phyloP scores from a whole-genome alignment of 2,113 vertebrate genomes.

The Bufo bufo region DNA sequence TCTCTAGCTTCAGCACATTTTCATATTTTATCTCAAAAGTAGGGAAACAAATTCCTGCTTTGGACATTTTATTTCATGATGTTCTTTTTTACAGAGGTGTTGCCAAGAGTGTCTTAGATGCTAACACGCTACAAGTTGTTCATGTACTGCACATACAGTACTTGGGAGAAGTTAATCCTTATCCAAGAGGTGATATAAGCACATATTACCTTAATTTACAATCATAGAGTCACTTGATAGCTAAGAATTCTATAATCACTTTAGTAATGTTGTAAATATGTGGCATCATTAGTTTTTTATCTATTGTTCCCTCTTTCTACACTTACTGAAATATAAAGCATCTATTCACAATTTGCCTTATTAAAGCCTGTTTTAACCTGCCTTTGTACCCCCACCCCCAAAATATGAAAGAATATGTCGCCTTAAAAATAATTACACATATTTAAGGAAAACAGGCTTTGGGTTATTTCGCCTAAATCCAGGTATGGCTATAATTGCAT shows the following conservation, averaged over 20 bases:
- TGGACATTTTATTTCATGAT: slow-evolving; percentile 4
- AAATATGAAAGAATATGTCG: not conserved
- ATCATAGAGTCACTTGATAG: not conserved
- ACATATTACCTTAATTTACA: not conserved
- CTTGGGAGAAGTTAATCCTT: not conserved
- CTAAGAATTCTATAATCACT: not conserved
- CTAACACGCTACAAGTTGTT: not conserved
- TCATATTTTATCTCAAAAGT: not conserved
- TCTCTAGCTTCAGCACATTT: not conserved
- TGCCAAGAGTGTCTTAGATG: not conserved
- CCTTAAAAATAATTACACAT: not conserved
- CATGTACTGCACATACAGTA: not conserved
- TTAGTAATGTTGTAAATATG: slow-evolving; percentile 10
- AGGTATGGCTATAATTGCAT: no score
- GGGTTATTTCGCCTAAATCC: no score
- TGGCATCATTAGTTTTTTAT: not conserved
- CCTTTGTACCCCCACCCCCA: not conserved
- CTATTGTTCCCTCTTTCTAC: not conserved
- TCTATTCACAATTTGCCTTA: not conserved
- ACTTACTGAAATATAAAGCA: slow-evolving; percentile 13
- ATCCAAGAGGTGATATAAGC: not conserved
- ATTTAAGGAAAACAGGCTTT: not conserved
- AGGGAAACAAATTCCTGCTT: not conserved
- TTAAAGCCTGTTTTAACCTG: slow-evolving; percentile 11
- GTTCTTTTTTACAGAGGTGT: not conserved